These are phyloP conservation scores for Oreortyx pictus DNA, from an alignment of 2,797 vertebrate genomes.

Conservation along the genomic window DNA sequence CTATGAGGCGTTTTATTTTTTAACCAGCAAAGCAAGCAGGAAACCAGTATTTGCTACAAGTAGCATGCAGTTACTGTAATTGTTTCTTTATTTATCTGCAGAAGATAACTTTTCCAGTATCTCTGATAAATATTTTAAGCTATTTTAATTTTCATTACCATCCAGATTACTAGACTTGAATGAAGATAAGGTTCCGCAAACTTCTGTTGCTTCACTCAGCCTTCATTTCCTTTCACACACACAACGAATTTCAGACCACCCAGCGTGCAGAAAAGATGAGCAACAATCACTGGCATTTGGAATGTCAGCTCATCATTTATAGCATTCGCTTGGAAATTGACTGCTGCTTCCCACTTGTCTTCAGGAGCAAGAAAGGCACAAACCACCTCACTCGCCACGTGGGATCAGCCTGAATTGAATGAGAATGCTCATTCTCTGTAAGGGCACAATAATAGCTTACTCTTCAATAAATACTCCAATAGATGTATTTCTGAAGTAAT, in stretches of 20 bases:
- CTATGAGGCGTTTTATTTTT: not conserved
- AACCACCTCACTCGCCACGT: not conserved
- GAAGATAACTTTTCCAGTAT: not conserved
- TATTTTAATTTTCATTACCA: not conserved
- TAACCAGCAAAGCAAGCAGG: not conserved
- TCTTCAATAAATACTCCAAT: not conserved
- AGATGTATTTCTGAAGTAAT: not conserved
- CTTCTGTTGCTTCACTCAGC: not conserved
- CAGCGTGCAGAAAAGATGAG: not conserved
- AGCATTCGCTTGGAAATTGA: not conserved
- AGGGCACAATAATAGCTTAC: not conserved
- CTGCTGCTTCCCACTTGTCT: not conserved
- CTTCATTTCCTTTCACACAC: not conserved
- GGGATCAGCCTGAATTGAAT: not conserved
- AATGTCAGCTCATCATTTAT: not conserved
- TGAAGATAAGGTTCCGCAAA: not conserved
- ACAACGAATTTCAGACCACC: not conserved
- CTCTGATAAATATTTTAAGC: not conserved
- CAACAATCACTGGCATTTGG: not conserved
- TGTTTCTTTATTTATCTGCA: not conserved
- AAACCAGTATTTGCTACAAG: not conserved
- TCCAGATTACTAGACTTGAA: not conserved
- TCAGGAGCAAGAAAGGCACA: not conserved
- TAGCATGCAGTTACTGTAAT: not conserved
- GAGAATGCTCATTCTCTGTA: not conserved